These are phyloP conservation scores for Melanotaenia pygmaea DNA, from an alignment of 2,797 vertebrate genomes.

Conservation along the genomic window DNA sequence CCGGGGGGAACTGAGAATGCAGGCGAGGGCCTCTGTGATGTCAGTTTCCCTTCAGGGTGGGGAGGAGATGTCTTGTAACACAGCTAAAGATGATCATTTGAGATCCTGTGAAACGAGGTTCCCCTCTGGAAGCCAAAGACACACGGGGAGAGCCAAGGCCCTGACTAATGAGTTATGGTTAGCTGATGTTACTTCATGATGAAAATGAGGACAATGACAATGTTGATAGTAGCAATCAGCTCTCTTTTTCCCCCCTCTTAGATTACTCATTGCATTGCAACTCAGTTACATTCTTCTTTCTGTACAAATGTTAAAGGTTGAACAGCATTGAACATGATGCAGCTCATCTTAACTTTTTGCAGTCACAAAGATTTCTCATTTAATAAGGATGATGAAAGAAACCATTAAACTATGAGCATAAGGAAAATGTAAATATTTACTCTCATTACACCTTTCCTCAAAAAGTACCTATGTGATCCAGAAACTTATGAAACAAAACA, in stretches of 20 bases:
- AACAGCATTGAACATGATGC: neutral
- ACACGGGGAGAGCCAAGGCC: slow-evolving; percentile 54
- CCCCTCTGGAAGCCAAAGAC: slow-evolving; percentile 60
- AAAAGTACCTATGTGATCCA: slow-evolving; percentile 63
- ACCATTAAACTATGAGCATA: slow-evolving; percentile 53
- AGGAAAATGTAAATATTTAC: slow-evolving; percentile 58
- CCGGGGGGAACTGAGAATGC: slow-evolving; percentile 77
- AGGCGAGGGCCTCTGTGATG: slow-evolving; percentile 82
- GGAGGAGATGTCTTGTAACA: slow-evolving; percentile 80
- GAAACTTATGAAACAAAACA: slow-evolving; percentile 71
- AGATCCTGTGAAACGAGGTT: slow-evolving; percentile 75
- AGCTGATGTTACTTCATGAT: slow-evolving; percentile 54
- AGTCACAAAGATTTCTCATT: slow-evolving; percentile 38
- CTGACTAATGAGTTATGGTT: slow-evolving; percentile 67
- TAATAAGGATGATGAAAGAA: slow-evolving; percentile 52
- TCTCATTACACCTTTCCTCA: slow-evolving; percentile 54
- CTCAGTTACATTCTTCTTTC: slow-evolving; percentile 12
- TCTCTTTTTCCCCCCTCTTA: neutral
- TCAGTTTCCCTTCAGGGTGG: slow-evolving; percentile 81
- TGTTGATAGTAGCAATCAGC: slow-evolving; percentile 15
- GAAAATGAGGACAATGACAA: slow-evolving; percentile 51
- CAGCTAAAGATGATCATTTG: slow-evolving; percentile 84
- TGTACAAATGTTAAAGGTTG: slow-evolving; percentile 40
- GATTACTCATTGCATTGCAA: slow-evolving; percentile 23
- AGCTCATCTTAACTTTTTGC: slow-evolving; percentile 15